Base-by-base conservation (phyloP, 2,888 invertebrate genomes). In the Melangyna quadrimaculata region DNA sequence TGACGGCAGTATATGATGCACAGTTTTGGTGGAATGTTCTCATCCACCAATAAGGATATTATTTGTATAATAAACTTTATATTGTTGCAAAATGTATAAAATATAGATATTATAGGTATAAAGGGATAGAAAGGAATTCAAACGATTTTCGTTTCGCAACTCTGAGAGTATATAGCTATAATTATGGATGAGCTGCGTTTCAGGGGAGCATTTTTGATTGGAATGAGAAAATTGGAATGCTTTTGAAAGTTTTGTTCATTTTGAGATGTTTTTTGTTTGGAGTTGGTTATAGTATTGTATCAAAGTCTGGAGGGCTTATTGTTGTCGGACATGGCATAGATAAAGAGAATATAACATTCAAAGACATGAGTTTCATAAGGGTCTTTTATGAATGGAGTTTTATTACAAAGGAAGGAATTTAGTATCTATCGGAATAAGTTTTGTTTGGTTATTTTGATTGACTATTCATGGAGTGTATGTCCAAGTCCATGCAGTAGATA, bases 41-140 rank as follows among this genome's bases (percentile, higher is more conserved):
- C 9, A n/a, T 12, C 69, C 29, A 67, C 59, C 72, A 77, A 53
- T 24, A 32, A 14, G 45, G 14, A 29, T 51, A 40, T 29, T 17
- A 55, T 55, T 53, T 55, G 48, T 24, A 9, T 14, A 8, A 55
- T 32, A 43, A 55, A 70, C 45, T 78, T 55, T 63, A 70, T 40
- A 72, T 29, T 63, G 65, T 51, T 77, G 59, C 27, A 59, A 32
- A 40, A 29, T 73, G 55, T 73, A 35, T 43, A 40, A 2, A 57
- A 57, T 81, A 51, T 73, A 51, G 43, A 59, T 72, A 53, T 29
- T 19, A 61, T 70, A 19, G 2, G 4, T 35, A 10, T 2, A 9
- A 37, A 2, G 9, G 12, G 40, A 57, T 10, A 45, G 40, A 17
- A 63, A 43, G 40, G 17, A 65, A 32, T 27, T 29, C 2, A 14